A percentile compares a stretch with the other conserved stretches of the same genome.
phyloP scores from a whole-genome alignment of 2,113 vertebrate species.

The Prochilodus magdalenae region DNA sequence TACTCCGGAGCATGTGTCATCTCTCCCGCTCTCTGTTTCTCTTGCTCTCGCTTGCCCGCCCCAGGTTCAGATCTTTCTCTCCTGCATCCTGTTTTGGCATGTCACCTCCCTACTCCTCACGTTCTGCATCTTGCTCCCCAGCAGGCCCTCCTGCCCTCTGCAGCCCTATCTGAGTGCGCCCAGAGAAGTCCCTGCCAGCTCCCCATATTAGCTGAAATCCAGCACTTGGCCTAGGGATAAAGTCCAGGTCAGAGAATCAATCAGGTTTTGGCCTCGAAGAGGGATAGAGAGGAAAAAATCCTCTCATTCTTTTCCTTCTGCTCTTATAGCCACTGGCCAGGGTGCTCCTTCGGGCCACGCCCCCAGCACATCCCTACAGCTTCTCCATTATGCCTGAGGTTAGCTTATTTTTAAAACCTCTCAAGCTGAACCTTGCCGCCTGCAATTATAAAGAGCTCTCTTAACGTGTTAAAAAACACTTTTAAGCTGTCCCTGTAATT shows the following conservation, averaged over 20 bases:
- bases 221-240: conserved; percentile 28
- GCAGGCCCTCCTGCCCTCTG: not conserved
- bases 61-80: not conserved
- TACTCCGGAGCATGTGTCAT: not conserved
- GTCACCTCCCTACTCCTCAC: not conserved
- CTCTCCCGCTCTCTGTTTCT: conserved; percentile 16
- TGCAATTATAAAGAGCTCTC: not conserved
- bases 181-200: conserved; percentile 14
- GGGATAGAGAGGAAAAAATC: conserved; percentile 42
- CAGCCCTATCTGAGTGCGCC: conserved; percentile 8
- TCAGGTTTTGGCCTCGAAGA: conserved; percentile 12
- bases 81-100: not conserved
- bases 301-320: conserved; percentile 20
- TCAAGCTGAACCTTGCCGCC: not conserved
- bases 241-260: conserved; percentile 36
- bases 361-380: conserved; percentile 27
- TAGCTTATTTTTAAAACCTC: conserved; percentile 28
- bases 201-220: conserved; percentile 30
- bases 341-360: conserved; percentile 18
- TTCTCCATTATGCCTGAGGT: conserved; percentile 20
- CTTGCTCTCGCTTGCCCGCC: conserved; percentile 21
- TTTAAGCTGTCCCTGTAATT: not conserved
- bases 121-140: conserved; percentile 8
- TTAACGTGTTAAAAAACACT: not conserved
- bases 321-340: conserved; percentile 26